Conservation (phyloP, 2,888 invertebrate genomes). For the Ypsolopha scabrella region DNA sequence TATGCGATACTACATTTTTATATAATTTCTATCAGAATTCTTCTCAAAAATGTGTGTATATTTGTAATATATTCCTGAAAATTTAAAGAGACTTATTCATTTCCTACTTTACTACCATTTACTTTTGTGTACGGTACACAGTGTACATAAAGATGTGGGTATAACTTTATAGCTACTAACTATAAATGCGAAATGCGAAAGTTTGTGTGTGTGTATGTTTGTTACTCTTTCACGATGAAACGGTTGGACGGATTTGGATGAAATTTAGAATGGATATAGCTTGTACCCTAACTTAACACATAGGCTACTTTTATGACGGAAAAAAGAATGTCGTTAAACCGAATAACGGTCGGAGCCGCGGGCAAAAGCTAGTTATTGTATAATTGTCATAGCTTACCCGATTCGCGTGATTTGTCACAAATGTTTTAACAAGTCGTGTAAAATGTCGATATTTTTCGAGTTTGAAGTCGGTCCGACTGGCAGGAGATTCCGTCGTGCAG, state of each 20-base stretch:
- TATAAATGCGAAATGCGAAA: too few relatives aligned
- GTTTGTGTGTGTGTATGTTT: too few relatives aligned
- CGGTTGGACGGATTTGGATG: too few relatives aligned
- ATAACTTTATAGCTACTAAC: neutral
- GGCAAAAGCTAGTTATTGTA: too few relatives aligned
- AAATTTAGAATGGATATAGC: too few relatives aligned
- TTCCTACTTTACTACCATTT: constrained; percentile 7
- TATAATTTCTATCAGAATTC: constrained; percentile 25
- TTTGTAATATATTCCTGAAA: constrained; percentile 54
- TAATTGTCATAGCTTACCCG: constrained; percentile 26
- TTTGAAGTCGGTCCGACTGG: constrained; percentile 36
- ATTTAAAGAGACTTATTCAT: constrained; percentile 26
- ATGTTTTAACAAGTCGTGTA: neutral
- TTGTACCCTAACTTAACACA: too few relatives aligned
- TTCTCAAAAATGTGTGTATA: constrained; percentile 25
- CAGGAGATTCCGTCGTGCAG: constrained; percentile 43
- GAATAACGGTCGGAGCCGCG: too few relatives aligned
- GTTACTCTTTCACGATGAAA: too few relatives aligned
- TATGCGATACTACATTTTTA: constrained; percentile 6
- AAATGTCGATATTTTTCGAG: constrained; percentile 58
- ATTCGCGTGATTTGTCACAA: constrained; percentile 12
- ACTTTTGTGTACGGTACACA: neutral
- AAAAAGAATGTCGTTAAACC: too few relatives aligned
- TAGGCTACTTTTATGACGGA: too few relatives aligned
- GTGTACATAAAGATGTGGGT: too few relatives aligned